A percentile compares a stretch with the other conserved stretches of the same genome.
phyloP scores from a whole-genome alignment of 2,888 invertebrate species.

The Cheilosia scutellata region DNA sequence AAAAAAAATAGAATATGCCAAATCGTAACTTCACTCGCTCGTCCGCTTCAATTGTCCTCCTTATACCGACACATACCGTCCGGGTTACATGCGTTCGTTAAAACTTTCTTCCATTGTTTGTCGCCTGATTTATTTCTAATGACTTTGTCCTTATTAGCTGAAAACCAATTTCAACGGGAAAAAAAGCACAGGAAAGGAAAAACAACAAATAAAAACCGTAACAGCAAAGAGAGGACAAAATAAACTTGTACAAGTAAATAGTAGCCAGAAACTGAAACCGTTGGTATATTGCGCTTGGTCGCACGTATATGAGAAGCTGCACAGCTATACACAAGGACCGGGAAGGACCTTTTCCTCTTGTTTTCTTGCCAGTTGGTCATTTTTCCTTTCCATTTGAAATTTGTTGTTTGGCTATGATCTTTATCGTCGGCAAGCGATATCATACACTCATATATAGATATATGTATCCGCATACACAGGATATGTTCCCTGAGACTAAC shows the following conservation, averaged over 20 bases:
- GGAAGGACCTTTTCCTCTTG: constrained; percentile 27
- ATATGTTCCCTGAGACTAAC: constrained; percentile 45
- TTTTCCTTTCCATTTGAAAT: constrained; percentile 70
- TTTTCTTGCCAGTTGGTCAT: constrained; percentile 45
- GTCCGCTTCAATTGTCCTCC: constrained; percentile 55
- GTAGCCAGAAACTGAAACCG: constrained; percentile 12
- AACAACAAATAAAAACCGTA: constrained; percentile 39
- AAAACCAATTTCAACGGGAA: constrained; percentile 77
- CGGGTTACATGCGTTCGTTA: constrained; percentile 58
- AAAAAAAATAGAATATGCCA: constrained; percentile 27
- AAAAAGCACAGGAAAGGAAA: constrained; percentile 46
- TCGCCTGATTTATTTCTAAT: constrained; percentile 78
- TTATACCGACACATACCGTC: background rate
- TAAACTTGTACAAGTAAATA: constrained; percentile 51
- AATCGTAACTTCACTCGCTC: constrained; percentile 61
- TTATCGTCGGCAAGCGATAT: constrained; percentile 55
- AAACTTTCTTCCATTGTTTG: constrained; percentile 77
- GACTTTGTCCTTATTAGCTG: constrained; percentile 78
- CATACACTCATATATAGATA: constrained; percentile 1
- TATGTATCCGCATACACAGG: constrained; percentile 1
- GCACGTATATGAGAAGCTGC: constrained; percentile 69
- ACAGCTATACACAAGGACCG: constrained; percentile 24
- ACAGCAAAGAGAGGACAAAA: constrained; percentile 31
- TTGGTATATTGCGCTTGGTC: constrained; percentile 42
- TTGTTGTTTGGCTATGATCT: constrained; percentile 73